Evolutionary conservation across 2,113 vertebrate species (phyloP), one percentile per base, ranked within the genome.

Genomic region (Pygoscelis antarcticus): DNA sequence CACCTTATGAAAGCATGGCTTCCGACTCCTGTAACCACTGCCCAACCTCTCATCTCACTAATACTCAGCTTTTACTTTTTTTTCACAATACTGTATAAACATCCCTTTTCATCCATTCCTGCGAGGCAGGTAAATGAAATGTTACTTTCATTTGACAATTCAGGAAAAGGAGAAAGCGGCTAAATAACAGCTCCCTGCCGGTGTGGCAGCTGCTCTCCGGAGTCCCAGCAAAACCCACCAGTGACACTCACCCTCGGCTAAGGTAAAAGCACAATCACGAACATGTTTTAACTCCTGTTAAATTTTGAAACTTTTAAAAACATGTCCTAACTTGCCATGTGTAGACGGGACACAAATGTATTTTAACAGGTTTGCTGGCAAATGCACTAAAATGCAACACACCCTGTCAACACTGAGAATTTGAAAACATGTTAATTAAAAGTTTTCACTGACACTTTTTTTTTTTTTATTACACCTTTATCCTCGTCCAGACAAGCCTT

Each of bases 301-400:
- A 58, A 95, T 54, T 90, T 18, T 80, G 34, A 89, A 94, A 92
- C 83, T 89, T 90, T 88, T 16, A 30, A 51, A 90, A 93, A 78
- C 91, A 1, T 96, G 93, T 81, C 72, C 68, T 58, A 47, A 78
- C 95, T 83, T 79, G 93, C 75, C 40, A 40, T 4, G 3, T 3
- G 1, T 81, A 86, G 87, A 60, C 16, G 9, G 91, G 84, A 94
- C 89, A 95, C 60, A 76, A 89, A 47, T 91, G 51, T 90, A 96
- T 96, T 93, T 97, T 95, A 96, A 91, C 81, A 87, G 10, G 20
- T 96, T 93, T 95, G 82, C 87, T 97, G 96, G 91, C 94, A 91
- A 93, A 90, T 80, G 49, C 38, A 29, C 54, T 93, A 58, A 95
- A 95, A 90, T 78, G 89, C 78, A 97, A 90, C 94, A 95, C 91